These are phyloP conservation scores for Triplophysa yarkandensis DNA, from an alignment of 2,797 vertebrate genomes.

Conservation along the genomic window DNA sequence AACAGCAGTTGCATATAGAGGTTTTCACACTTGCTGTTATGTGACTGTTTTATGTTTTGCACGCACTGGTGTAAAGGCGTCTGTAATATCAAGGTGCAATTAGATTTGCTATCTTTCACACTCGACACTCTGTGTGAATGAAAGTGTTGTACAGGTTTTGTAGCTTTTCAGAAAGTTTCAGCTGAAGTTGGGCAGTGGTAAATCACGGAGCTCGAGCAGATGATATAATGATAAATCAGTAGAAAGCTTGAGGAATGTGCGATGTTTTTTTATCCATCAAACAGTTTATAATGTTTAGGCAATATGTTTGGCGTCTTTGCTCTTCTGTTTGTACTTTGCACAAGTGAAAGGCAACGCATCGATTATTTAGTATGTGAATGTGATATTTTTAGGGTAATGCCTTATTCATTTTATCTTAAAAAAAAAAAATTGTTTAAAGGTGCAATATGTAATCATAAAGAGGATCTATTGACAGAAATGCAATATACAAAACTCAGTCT, in stretches of 20 bases:
- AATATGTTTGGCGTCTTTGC: not conserved
- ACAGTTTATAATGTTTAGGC: not conserved
- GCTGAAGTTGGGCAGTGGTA: not conserved
- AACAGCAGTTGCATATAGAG: not conserved
- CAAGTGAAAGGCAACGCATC: too few relatives aligned
- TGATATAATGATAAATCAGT: not conserved
- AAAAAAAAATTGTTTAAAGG: too few relatives aligned
- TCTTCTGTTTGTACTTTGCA: too few relatives aligned
- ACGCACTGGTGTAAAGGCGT: not conserved
- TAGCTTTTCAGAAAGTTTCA: not conserved
- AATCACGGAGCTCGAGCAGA: not conserved
- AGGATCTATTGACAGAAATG: too few relatives aligned
- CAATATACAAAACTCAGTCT: too few relatives aligned
- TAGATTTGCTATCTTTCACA: not conserved
- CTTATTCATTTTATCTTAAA: too few relatives aligned
- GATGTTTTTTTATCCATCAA: not conserved
- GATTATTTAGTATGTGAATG: too few relatives aligned
- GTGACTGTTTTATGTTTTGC: not conserved
- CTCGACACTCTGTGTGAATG: not conserved
- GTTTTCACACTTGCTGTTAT: slow-evolving; percentile 3
- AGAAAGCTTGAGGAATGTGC: not conserved
- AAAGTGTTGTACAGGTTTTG: not conserved
- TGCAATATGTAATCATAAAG: too few relatives aligned
- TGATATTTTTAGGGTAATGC: too few relatives aligned
- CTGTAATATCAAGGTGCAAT: not conserved